These are phyloP conservation scores for Proisotoma minuta DNA, from an alignment of 2,888 invertebrate species.

Conservation along the genomic window DNA sequence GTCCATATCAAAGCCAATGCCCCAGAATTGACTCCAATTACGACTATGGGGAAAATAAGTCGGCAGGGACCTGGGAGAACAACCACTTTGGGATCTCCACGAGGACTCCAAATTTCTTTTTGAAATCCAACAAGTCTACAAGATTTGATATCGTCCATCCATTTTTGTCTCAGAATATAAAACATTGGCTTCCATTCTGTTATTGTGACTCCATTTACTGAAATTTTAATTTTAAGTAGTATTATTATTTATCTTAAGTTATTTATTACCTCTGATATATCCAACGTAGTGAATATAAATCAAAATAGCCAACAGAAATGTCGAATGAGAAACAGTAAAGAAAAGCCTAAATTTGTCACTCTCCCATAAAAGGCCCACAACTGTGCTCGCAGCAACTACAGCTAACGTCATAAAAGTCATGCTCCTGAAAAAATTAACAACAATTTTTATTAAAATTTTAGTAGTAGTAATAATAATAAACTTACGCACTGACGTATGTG, in stretches of 20 bases:
- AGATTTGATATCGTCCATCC: constrained; percentile 18
- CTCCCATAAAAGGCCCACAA: constrained; percentile 34
- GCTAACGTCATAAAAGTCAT: constrained; percentile 30
- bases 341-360: constrained; percentile 52
- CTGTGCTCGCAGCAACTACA: constrained; percentile 27
- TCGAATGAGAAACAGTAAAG: constrained; percentile 52
- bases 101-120: constrained; percentile 3
- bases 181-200: constrained; percentile 19
- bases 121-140: constrained; percentile 12
- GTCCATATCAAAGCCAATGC: constrained; percentile 29
- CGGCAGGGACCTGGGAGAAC: constrained; percentile 24
- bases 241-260: constrained; percentile 1
- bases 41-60: constrained; percentile 20
- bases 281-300: constrained; percentile 49
- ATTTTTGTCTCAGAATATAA: constrained; percentile 14
- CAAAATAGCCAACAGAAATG: constrained; percentile 50
- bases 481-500: constrained; percentile 55
- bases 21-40: constrained; percentile 9
- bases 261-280: constrained; percentile 24
- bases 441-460: background rate
- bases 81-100: background rate
- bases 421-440: constrained; percentile 18
- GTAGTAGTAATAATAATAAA: constrained; percentile 41
- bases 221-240: background rate
- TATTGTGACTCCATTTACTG: constrained; percentile 19